Percentiles rank a stretch among this genome's conserved stretches.
Conservation (phyloP, 2,888 invertebrate genomes). For the Metopia argyrocephala region DNA sequence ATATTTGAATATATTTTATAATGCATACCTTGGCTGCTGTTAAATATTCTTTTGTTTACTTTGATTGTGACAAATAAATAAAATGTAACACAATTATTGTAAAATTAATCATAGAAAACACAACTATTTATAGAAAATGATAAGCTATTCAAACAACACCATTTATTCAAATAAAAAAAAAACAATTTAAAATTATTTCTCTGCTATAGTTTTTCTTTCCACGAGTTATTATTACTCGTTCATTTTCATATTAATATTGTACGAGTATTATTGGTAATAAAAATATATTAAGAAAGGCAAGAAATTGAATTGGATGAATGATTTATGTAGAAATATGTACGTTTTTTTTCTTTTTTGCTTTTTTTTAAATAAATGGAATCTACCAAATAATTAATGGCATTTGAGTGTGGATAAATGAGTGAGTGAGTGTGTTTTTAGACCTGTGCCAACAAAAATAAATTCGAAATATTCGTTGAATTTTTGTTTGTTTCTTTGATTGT, state of each 20-base stretch:
- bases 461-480: neutral
- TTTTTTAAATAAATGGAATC: conserved; percentile 46
- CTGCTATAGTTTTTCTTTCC: conserved; percentile 12
- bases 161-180: conserved; percentile 42
- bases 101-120: conserved; percentile 57
- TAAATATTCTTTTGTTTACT: no score
- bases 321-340: conserved; percentile 34
- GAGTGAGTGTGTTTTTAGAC: conserved; percentile 27
- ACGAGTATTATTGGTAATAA: neutral
- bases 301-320: conserved; percentile 12
- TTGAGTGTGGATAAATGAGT: conserved; percentile 10
- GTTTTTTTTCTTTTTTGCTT: neutral
- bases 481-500: conserved; percentile 7
- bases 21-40: no score
- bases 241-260: no score
- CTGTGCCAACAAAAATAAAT: conserved; percentile 46
- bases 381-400: conserved; percentile 32
- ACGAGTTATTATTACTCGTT: no score
- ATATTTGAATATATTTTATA: no score
- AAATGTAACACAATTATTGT: conserved; percentile 55
- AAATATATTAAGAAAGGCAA: neutral
- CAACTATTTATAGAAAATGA: conserved; percentile 51
- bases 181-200: conserved; percentile 18
- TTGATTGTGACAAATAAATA: conserved; percentile 30
- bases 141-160: conserved; percentile 18